A percentile compares a stretch with the other conserved stretches of the same genome.
Evolutionary conservation across 2,797 vertebrate species (phyloP).

Genomic region (Clarias pachynema): DNA sequence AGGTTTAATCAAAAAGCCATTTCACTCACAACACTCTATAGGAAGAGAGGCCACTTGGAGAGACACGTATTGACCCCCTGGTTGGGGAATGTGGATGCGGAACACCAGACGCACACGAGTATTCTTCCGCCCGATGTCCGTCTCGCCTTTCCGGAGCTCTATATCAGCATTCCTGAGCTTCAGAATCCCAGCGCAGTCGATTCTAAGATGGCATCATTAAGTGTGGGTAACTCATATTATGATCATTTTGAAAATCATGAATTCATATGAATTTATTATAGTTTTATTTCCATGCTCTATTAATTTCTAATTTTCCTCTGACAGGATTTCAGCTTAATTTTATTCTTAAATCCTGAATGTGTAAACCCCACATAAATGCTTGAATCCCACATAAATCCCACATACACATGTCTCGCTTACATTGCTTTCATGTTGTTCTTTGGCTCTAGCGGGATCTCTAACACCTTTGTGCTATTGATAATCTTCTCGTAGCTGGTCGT

Average conservation of each 20-base stretch:
- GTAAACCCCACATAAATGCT: no score
- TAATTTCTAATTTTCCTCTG: neutral
- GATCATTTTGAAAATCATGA: neutral
- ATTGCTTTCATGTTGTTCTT: slow-evolving; percentile 98
- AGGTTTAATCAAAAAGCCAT: neutral
- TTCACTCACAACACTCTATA: slow-evolving; percentile 94
- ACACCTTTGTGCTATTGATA: slow-evolving; percentile 90
- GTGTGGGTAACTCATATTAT: neutral
- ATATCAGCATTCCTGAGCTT: slow-evolving; percentile 97
- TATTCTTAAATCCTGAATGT: neutral
- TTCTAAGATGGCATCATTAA: slow-evolving; percentile 69
- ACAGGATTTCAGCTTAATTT: neutral
- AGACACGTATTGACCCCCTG: slow-evolving; percentile 84
- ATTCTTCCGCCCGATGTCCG: slow-evolving; percentile 96
- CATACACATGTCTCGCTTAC: slow-evolving; percentile 72
- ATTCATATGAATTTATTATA: no score
- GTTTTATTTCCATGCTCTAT: neutral
- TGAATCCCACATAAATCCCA: no score
- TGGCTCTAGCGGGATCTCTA: slow-evolving; percentile 95
- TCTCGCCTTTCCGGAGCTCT: slow-evolving; percentile 96
- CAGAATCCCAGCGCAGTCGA: slow-evolving; percentile 96
- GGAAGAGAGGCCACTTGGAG: slow-evolving; percentile 93
- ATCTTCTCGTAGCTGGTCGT: slow-evolving; percentile 98
- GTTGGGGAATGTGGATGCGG: slow-evolving; percentile 90
- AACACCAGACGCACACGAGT: slow-evolving; percentile 94